A percentile compares a stretch with the other conserved stretches of the same genome.
Evolutionary conservation across 2,888 invertebrate genomes (phyloP).

Genomic region (Ischnura elegans): DNA sequence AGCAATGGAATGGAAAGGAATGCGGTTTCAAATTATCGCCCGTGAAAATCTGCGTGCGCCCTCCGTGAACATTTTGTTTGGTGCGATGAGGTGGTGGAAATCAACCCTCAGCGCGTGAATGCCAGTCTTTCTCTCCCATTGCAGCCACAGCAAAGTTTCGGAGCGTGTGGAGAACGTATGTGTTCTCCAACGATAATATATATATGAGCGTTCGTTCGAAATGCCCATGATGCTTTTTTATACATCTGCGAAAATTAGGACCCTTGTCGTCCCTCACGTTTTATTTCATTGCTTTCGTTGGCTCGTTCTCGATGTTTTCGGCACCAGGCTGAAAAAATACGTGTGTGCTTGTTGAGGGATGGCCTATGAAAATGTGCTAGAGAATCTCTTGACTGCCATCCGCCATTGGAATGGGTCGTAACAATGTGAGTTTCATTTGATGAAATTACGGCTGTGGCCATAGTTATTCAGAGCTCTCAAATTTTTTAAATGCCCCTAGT

Average conservation of each 20-base stretch:
- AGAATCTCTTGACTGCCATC: conserved; percentile 24
- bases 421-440: conserved; percentile 54
- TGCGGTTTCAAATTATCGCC: background rate
- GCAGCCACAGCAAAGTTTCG: background rate
- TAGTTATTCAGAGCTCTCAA: background rate
- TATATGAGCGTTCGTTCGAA: too few species aligned
- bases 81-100: background rate
- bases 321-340: background rate
- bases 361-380: background rate
- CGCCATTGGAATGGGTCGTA: conserved; percentile 38
- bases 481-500: background rate
- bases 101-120: background rate
- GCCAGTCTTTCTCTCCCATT: background rate
- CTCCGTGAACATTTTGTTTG: background rate
- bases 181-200: too few species aligned
- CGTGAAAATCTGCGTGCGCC: background rate
- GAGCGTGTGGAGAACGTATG: too few species aligned
- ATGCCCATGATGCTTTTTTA: background rate
- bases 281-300: background rate
- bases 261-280: background rate
- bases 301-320: background rate
- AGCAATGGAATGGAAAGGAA: background rate
- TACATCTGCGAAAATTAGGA: background rate
- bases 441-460: conserved; percentile 45
- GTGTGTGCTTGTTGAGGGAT: background rate